Evolutionary conservation across 1,140 invertebrate genomes (phyloP).

Genomic region (Heliconius congener): DNA sequence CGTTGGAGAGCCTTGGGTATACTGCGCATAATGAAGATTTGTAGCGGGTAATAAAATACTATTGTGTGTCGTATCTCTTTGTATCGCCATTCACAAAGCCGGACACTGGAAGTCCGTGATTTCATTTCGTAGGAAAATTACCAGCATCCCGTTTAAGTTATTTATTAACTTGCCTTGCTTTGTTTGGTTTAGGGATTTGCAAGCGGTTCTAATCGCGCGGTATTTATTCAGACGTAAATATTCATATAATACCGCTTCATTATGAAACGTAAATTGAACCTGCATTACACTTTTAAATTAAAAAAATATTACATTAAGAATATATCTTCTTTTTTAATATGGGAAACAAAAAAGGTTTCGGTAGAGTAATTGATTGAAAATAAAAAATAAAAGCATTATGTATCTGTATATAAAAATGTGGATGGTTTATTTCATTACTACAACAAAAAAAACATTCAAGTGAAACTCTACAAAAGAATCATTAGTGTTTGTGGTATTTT

Average conservation of each 20-base stretch:
- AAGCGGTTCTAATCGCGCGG: neutral
- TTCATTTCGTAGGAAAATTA: constrained; percentile 27
- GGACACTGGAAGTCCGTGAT: constrained; percentile 32
- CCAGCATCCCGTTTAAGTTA: constrained; percentile 23
- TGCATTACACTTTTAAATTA: neutral
- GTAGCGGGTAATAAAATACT: constrained; percentile 66
- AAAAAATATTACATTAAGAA: neutral
- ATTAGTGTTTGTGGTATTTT: neutral
- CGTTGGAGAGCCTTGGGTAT: constrained; percentile 28
- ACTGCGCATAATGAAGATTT: constrained; percentile 67
- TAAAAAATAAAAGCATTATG: neutral
- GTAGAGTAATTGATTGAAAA: neutral
- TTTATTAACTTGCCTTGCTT: constrained; percentile 24
- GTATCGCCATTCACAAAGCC: constrained; percentile 37
- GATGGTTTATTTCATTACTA: neutral
- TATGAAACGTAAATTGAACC: neutral
- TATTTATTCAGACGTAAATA: constrained; percentile 11
- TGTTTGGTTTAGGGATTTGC: constrained; percentile 7
- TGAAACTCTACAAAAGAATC: neutral
- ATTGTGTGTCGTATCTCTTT: constrained; percentile 46
- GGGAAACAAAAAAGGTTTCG: neutral
- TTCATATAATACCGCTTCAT: neutral
- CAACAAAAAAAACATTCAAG: neutral
- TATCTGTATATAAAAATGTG: neutral
- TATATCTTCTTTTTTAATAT: neutral